A percentile compares a stretch with the other conserved stretches of the same genome.
Evolutionary conservation across 1,140 invertebrate genomes (phyloP).

Genomic region (Drosophila novamexicana): DNA sequence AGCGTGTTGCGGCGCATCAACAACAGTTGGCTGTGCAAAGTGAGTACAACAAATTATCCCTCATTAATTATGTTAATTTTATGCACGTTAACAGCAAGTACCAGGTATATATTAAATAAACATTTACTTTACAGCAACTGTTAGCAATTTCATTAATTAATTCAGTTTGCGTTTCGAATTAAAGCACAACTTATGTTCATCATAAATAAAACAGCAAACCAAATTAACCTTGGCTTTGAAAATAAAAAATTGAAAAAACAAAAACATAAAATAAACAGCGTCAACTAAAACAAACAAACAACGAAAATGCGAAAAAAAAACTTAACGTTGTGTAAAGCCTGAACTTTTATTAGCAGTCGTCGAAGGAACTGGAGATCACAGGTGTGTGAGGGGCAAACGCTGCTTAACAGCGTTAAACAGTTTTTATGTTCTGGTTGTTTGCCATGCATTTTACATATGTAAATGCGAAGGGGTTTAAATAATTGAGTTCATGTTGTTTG

Average conservation of each 20-base stretch:
- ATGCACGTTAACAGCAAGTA: conserved; percentile 63
- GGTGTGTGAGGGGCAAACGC: background rate
- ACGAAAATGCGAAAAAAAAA: conserved; percentile 30
- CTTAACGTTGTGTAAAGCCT: conserved; percentile 45
- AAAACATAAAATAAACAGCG: conserved; percentile 48
- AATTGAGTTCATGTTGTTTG: conserved; percentile 31
- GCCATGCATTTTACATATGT: conserved; percentile 72
- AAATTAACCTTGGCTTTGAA: conserved; percentile 77
- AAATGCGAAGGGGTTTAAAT: conserved; percentile 41
- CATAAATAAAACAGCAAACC: conserved; percentile 39
- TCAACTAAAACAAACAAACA: conserved; percentile 41
- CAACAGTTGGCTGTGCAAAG: conserved; percentile 87
- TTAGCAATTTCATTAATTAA: conserved; percentile 10
- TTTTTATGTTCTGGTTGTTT: conserved; percentile 52
- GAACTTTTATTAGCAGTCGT: conserved; percentile 35
- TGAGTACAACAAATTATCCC: conserved; percentile 84
- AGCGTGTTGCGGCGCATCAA: conserved; percentile 88
- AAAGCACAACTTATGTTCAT: conserved; percentile 39
- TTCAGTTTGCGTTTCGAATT: conserved; percentile 43
- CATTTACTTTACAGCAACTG: conserved; percentile 33
- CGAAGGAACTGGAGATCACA: background rate
- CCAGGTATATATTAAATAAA: conserved; percentile 34
- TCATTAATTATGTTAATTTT: conserved; percentile 20
- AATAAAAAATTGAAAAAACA: conserved; percentile 25
- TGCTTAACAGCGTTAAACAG: conserved; percentile 37